These are phyloP conservation scores for Sphaeridia pumilis DNA, from an alignment of 2,888 invertebrate species.

Conservation along the genomic window DNA sequence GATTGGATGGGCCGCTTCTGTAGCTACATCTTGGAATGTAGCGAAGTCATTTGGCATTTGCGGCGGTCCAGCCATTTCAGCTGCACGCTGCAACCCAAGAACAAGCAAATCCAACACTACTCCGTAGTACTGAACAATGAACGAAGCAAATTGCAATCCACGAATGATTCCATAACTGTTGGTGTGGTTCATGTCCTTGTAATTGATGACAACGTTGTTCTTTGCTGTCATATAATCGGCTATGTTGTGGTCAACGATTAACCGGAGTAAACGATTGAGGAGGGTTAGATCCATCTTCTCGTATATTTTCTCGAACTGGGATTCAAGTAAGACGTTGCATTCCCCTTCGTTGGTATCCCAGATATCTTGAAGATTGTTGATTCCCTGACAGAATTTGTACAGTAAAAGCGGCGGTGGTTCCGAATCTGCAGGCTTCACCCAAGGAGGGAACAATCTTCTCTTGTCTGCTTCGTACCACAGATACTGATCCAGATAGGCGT, in stretches of 20 bases:
- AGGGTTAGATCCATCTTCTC: conserved; percentile 99
- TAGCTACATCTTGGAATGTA: conserved; percentile 87
- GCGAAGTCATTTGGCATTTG: conserved; percentile 99
- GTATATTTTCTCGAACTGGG: conserved; percentile 95
- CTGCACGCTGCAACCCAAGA: conserved; percentile 87
- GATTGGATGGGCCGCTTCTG: conserved; percentile 92
- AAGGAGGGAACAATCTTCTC: conserved; percentile 89
- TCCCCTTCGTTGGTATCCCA: conserved; percentile 99
- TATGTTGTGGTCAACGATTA: conserved; percentile 99
- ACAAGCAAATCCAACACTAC: conserved; percentile 93
- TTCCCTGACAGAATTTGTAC: conserved; percentile 47
- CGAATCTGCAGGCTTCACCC: conserved; percentile 98
- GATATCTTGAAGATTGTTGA: conserved; percentile 94
- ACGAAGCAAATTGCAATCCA: conserved; percentile 98
- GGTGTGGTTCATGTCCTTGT: conserved; percentile 99
- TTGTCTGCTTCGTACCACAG: conserved; percentile 99
- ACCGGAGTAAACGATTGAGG: conserved; percentile 81
- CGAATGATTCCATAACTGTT: conserved; percentile 98
- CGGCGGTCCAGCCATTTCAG: conserved; percentile 99
- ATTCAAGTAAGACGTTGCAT: conserved; percentile 94
- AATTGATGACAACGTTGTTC: conserved; percentile 99
- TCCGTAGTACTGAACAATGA: conserved; percentile 91
- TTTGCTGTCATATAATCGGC: conserved; percentile 99
- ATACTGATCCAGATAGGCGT: conserved; percentile 98
- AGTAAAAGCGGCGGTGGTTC: conserved; percentile 59